Conservation (phyloP, 2,888 invertebrate species). For the Drosophila barbarae region DNA sequence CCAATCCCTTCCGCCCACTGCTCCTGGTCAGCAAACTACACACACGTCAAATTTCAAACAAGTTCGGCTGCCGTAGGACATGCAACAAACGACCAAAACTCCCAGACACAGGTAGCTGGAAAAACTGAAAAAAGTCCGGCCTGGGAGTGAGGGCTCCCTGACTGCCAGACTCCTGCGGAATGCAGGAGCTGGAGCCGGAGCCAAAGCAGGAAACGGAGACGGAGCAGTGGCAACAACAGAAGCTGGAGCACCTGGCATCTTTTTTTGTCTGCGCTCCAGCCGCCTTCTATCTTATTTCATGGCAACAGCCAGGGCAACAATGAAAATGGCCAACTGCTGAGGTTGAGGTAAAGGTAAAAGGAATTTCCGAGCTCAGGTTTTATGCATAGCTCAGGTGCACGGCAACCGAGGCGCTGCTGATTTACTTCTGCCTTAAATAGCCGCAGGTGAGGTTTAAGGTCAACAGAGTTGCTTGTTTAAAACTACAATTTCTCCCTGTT, state of each 20-base stretch:
- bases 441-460: slow-evolving; percentile 11
- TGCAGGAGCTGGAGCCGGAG: slow-evolving; percentile 9
- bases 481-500: slow-evolving; percentile 18
- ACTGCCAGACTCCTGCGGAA: slow-evolving; percentile 34
- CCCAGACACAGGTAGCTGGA: slow-evolving; percentile 42
- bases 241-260: slow-evolving; percentile 40
- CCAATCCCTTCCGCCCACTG: not conserved
- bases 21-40: slow-evolving; percentile 55
- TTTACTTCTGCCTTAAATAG: slow-evolving; percentile 35
- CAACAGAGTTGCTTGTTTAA: slow-evolving; percentile 24
- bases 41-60: slow-evolving; percentile 72
- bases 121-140: slow-evolving; percentile 29
- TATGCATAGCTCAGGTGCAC: slow-evolving; percentile 31
- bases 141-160: slow-evolving; percentile 22
- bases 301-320: slow-evolving; percentile 37
- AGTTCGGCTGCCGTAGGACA: slow-evolving; percentile 70
- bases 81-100: slow-evolving; percentile 58
- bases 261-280: slow-evolving; percentile 50
- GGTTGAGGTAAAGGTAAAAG: slow-evolving; percentile 40
- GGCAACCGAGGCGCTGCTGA: slow-evolving; percentile 17
- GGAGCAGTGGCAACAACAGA: not conserved
- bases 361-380: slow-evolving; percentile 38
- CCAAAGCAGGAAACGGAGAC: slow-evolving; percentile 6
- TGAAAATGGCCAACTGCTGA: slow-evolving; percentile 40
- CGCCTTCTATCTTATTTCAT: slow-evolving; percentile 37